Evolutionary conservation across 2,888 invertebrate genomes (phyloP).

Genomic region (Epinotia bilunana): DNA sequence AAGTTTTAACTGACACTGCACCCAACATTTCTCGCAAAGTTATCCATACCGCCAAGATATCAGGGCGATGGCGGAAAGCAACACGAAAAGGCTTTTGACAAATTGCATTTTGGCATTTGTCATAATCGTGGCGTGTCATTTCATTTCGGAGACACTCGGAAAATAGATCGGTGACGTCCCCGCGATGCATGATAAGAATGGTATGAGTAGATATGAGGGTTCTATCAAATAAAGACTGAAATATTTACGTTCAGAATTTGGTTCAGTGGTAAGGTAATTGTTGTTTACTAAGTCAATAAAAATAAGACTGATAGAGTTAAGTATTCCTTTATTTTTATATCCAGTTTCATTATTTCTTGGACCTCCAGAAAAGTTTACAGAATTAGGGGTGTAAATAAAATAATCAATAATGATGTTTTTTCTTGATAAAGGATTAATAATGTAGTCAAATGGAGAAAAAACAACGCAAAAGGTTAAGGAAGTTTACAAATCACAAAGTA

Average conservation of each 20-base stretch:
- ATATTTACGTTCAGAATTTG: not conserved
- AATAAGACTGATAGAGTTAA: too few relatives aligned
- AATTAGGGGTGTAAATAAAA: too few relatives aligned
- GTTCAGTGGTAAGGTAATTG: too few relatives aligned
- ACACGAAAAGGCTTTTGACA: constrained; percentile 41
- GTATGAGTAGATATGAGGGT: constrained; percentile 13
- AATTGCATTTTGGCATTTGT: constrained; percentile 37
- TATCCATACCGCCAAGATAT: constrained; percentile 48
- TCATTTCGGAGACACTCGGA: constrained; percentile 81
- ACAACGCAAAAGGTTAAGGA: too few relatives aligned
- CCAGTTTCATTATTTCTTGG: too few relatives aligned
- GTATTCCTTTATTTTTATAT: too few relatives aligned
- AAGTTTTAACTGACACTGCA: constrained; percentile 72
- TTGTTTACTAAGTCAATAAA: too few relatives aligned
- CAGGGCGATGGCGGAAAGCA: constrained; percentile 2
- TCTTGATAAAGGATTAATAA: too few relatives aligned
- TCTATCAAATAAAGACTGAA: not conserved
- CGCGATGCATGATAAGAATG: constrained; percentile 55
- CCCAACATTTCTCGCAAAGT: constrained; percentile 52
- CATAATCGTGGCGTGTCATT: constrained; percentile 66
- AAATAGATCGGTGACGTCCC: constrained; percentile 81
- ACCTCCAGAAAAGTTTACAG: too few relatives aligned
- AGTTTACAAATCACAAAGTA: too few relatives aligned
- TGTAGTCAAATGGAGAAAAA: too few relatives aligned
- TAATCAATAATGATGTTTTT: too few relatives aligned